A percentile compares a stretch with the other conserved stretches of the same genome.
phyloP scores from a whole-genome alignment of 2,888 invertebrate species.

The Acholoe squamosa region DNA sequence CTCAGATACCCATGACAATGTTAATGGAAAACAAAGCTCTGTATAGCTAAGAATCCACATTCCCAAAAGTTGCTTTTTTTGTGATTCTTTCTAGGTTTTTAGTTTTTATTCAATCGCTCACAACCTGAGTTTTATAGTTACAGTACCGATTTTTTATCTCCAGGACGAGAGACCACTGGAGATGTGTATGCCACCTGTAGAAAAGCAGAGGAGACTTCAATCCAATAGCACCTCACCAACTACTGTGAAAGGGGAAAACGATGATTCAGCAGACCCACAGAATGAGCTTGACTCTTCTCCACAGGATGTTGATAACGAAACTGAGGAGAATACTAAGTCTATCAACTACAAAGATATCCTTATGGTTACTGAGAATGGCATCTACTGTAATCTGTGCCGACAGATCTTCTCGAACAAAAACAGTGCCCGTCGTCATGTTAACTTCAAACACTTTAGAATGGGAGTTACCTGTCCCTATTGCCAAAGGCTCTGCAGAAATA shows the following conservation, averaged over 20 bases:
- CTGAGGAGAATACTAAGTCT: too few species aligned
- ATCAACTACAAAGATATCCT: neutral
- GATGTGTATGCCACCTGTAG: neutral
- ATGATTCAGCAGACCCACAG: neutral
- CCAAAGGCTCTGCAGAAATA: neutral
- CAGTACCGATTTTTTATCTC: too few species aligned
- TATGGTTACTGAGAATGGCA: neutral
- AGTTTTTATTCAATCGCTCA: too few species aligned
- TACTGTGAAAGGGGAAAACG: neutral
- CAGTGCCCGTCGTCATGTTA: neutral
- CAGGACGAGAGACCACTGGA: neutral
- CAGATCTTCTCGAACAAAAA: neutral
- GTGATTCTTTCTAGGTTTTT: too few species aligned
- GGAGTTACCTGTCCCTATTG: neutral
- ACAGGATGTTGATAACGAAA: too few species aligned
- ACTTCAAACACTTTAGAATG: constrained; percentile 18
- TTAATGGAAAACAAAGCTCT: too few species aligned
- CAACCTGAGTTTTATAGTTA: too few species aligned
- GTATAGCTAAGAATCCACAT: too few species aligned
- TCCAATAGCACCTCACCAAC: neutral
- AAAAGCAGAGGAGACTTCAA: neutral
- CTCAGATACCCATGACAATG: too few species aligned
- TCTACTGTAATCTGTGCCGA: neutral
- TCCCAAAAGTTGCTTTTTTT: too few species aligned
- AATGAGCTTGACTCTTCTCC: neutral